A percentile compares a stretch with the other conserved stretches of the same genome.
phyloP scores from a whole-genome alignment of 2,113 vertebrate genomes.

The Romanogobio albipinnatus region DNA sequence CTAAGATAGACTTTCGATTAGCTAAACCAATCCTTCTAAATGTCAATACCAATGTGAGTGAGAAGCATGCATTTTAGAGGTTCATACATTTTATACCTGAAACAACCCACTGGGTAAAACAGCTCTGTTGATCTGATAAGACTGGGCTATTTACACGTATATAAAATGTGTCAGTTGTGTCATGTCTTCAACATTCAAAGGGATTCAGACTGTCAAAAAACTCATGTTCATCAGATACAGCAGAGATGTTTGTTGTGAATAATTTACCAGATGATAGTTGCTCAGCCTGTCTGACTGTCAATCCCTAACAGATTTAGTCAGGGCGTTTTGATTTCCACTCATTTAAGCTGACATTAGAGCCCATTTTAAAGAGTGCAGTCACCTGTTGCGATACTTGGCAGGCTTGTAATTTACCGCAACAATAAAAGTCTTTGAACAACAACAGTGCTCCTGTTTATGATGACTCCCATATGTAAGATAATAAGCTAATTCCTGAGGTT shows the following conservation, averaged over 20 bases:
- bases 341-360: slow-evolving; percentile 21
- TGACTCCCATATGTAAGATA: slow-evolving; percentile 28
- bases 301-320: background rate
- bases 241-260: slow-evolving; percentile 2
- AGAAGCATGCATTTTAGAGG: background rate
- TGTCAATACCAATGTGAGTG: background rate
- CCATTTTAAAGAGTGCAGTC: slow-evolving; percentile 1
- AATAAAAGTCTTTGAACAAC: slow-evolving; percentile 37
- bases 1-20: background rate
- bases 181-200: slow-evolving; percentile 2
- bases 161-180: slow-evolving; percentile 19
- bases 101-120: background rate
- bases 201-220: background rate
- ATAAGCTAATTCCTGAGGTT: slow-evolving; percentile 30
- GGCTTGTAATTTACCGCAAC: slow-evolving; percentile 4
- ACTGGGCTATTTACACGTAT: background rate
- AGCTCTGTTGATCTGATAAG: background rate
- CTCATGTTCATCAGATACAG: slow-evolving; percentile 7
- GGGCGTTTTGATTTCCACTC: slow-evolving; percentile 1
- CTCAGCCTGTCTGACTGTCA: background rate
- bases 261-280: background rate
- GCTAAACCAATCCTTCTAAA: background rate
- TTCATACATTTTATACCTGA: background rate
- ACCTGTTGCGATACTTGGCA: slow-evolving; percentile 23
- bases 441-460: slow-evolving; percentile 19